phyloP scores from a whole-genome alignment of 2,113 vertebrate genomes.

The Fregetta grallaria region DNA sequence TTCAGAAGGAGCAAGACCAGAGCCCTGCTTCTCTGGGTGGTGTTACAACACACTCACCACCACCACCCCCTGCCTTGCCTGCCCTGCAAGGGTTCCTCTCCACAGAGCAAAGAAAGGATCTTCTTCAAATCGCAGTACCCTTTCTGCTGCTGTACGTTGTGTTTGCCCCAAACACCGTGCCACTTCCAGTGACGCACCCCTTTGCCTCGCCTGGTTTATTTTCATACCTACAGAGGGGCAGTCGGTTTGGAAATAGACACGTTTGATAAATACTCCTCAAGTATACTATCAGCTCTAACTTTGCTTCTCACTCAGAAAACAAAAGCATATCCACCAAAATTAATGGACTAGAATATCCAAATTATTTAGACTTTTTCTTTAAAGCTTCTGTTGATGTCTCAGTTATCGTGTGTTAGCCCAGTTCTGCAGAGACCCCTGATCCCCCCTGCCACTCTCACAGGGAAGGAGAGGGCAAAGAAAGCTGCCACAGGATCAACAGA shows the following conservation, averaged over 20 bases:
- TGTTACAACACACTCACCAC: neutral
- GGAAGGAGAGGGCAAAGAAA: neutral
- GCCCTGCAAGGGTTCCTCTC: neutral
- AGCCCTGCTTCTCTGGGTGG: neutral
- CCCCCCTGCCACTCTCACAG: neutral
- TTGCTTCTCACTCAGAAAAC: neutral
- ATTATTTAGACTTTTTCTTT: neutral
- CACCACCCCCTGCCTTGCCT: neutral
- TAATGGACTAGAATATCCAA: neutral
- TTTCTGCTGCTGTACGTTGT: neutral
- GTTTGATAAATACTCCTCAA: neutral
- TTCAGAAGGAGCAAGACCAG: neutral
- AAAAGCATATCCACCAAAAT: neutral
- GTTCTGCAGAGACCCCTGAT: neutral
- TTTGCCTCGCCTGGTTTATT: rapidly evolving
- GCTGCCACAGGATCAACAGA: neutral
- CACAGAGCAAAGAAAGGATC: neutral
- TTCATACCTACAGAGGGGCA: neutral
- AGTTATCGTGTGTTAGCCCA: neutral
- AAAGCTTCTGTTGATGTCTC: neutral
- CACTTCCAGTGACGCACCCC: neutral
- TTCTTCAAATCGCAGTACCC: neutral
- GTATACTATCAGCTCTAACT: neutral
- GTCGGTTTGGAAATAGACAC: neutral
- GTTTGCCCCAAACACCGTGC: neutral